Evolutionary conservation across 2,113 vertebrate species (phyloP), one percentile per base, ranked within the genome.

Genomic region (Cyprinodon tularosa): DNA sequence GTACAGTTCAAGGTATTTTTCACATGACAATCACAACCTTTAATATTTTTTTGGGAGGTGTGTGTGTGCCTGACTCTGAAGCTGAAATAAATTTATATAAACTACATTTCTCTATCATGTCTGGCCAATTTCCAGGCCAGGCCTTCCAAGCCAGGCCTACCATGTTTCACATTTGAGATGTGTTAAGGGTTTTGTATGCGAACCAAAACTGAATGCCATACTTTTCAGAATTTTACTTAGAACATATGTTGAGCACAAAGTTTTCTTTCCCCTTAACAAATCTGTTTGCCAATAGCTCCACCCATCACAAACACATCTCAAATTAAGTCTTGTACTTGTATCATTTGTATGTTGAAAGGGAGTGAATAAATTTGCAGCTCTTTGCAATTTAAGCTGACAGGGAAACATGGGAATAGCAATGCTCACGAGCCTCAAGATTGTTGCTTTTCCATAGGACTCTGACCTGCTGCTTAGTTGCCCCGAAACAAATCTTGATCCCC

Each of bases 321-420:
- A n/a, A 57, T 57, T n/a, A 9, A 57, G n/a, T 2, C 20, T n/a
- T n/a, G 44, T 45, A 45, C 9, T 45, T 45, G 44, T 45, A 45
- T 45, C 44, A 45, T 12, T 20, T 17, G n/a, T 57, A 9, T 6
- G 20, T n/a, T 57, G 50, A 57, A 57, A 57, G 50, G 17, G 50
- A 20, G 17, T 20, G 20, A 53, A 53, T 53, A 53, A 4, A 17
- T 13, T 8, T 20, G 6, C 17, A 68, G 3, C 36, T 64, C 57
- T n/a, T 44, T 68, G 66, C n/a, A 4, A 71, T 53, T 74, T 76
- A 85, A 64, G 85, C 86, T 84, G 82, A 87, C 83, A 84, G 85
- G 80, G 76, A 76, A 86, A 87, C 79, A 84, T 86, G 84, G 84
- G 71, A 48, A 80, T 80, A 82, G 76, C 62, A 73, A 67, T 86